Conservation (phyloP, 64 coral and sea anemone genomes). For the Dendrophyllia cribrosa region DNA sequence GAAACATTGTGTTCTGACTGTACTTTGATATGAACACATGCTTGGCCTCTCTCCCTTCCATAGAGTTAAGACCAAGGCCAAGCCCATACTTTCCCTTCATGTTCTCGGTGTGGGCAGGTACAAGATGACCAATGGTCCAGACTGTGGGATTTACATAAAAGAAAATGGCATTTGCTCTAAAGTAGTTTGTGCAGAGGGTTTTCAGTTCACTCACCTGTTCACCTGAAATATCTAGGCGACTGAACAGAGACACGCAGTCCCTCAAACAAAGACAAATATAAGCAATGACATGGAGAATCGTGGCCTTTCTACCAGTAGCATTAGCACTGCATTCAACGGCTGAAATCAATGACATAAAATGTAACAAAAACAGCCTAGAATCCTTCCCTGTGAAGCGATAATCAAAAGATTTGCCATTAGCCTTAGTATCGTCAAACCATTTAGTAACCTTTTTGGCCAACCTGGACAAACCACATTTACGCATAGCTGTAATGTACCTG, state of each 20-base stretch:
- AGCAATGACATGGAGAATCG: constrained; percentile 42
- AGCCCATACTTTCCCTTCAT: constrained; percentile 43
- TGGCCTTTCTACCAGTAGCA: neutral
- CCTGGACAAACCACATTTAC: neutral
- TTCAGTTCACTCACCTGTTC: constrained; percentile 43
- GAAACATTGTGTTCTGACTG: constrained; percentile 13
- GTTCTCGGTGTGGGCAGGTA: constrained; percentile 60
- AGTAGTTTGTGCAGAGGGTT: constrained; percentile 9
- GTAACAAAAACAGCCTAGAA: constrained; percentile 58
- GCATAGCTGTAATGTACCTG: constrained; percentile 9
- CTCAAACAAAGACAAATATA: constrained; percentile 50
- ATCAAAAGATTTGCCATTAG: constrained; percentile 40
- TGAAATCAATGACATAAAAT: constrained; percentile 76
- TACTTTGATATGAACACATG: constrained; percentile 51
- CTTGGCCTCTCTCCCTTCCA: constrained; percentile 72
- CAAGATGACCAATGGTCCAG: constrained; percentile 65
- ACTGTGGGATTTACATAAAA: constrained; percentile 60
- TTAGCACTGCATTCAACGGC: constrained; percentile 32
- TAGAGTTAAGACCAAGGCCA: constrained; percentile 63
- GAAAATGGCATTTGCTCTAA: constrained; percentile 21
- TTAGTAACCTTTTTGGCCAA: neutral
- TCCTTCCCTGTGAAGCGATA: constrained; percentile 75
- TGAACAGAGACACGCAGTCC: constrained; percentile 65
- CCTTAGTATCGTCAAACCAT: constrained; percentile 42
- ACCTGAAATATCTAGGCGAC: constrained; percentile 36